phyloP scores from a whole-genome alignment of 2,888 invertebrate species.

The Shargacucullia verbasci region DNA sequence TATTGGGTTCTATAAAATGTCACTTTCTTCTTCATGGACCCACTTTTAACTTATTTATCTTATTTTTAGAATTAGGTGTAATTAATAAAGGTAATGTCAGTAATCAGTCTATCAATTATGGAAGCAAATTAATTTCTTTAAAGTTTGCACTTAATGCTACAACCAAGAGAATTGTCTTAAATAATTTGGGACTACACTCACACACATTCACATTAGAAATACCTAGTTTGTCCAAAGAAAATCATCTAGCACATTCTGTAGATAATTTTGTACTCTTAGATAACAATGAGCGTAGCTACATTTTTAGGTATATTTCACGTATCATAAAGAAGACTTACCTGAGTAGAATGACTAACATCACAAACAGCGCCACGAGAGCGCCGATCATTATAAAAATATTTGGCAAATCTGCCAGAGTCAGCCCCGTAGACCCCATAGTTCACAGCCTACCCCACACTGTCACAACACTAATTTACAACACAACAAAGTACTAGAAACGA shows the following conservation, averaged over 20 bases:
- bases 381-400: conserved; percentile 93
- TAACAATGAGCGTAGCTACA: conserved; percentile 26
- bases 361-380: conserved; percentile 92
- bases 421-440: conserved; percentile 83
- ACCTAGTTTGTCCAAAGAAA: conserved; percentile 11
- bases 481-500: conserved; percentile 60
- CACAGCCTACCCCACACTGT: conserved; percentile 53
- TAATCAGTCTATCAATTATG: neutral
- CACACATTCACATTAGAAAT: no score
- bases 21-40: no score
- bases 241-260: conserved; percentile 39
- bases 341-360: conserved; percentile 93
- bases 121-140: no score
- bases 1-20: no score
- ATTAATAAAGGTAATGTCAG: neutral
- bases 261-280: conserved; percentile 4
- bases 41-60: conserved; percentile 31
- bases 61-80: no score
- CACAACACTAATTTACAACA: conserved; percentile 68
- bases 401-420: conserved; percentile 92
- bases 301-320: conserved; percentile 26
- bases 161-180: neutral
- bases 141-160: no score
- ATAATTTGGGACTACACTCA: no score
- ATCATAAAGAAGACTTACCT: conserved; percentile 85